Evolutionary conservation across 2,888 invertebrate species (phyloP), one percentile per base, ranked within the genome.

Genomic region (Frankliniella fusca): DNA sequence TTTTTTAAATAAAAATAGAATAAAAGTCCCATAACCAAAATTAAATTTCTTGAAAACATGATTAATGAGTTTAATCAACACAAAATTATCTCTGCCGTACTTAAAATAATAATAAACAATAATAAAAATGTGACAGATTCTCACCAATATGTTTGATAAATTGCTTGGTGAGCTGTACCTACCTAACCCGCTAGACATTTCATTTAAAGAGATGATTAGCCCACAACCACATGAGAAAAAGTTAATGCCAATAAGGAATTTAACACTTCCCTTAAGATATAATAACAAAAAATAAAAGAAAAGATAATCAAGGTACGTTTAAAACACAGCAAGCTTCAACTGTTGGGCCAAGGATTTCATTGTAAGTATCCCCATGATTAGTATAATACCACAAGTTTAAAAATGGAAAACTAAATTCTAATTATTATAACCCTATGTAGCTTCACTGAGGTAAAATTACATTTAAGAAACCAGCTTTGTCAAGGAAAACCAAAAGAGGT

Each of bases 381-480:
- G 70, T 23, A 76, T 12, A 61, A 76, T 27, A 76, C 23, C 23
- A 76, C 38, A 38, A 27, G 27, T 27, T 76, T 76, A 27, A 76
- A 76, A 76, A 76, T 76, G 70, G 70, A 76, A 76, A n/a, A 76
- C 12, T 27, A 76, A 27, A 23, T 76, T 54, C 54, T 27, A 76
- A 27, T 76, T 27, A 76, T 11, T 76, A 76, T 76, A 76, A 76
- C 27, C 27, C 23, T 27, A 27, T 76, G 27, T 76, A 76, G 70
- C 70, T 76, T 76, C 70, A 76, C 27, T 27, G 27, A 27, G 70
- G 70, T 76, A 76, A 76, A 76, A 76, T 76, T 23, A 76, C 27
- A 76, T 76, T 76, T 76, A 76, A 76, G 70, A 76, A 76, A 76
- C 70, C 70, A 76, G 70, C 70, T 76, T 76, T 27, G 70, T 76